Base-by-base conservation (phyloP, 1,140 invertebrate genomes). In the Cardiocondyla obscurior region DNA sequence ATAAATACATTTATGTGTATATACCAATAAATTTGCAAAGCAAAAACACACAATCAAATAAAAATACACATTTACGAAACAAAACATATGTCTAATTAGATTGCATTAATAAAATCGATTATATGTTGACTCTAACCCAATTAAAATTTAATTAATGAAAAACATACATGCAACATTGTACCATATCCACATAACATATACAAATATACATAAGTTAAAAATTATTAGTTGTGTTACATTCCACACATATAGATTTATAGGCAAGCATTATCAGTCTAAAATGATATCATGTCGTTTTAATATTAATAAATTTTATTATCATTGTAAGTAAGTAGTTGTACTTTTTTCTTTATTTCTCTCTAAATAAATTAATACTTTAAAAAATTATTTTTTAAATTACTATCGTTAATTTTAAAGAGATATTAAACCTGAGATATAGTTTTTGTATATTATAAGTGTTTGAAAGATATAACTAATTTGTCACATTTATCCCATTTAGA, bases 181-280 rank as follows among this genome's bases (percentile, higher is more conserved):
- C 19, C 14, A 28, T 42, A 10, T 67, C 51, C 42, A 33, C 49
- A 73, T 60, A 46, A 64, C 57, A 67, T 69, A 22, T 28, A 33
- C 30, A 33, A 72, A 46, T 36, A 42, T 19, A 42, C 46, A 46
- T 16, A 76, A 44, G 44, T 10, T 44, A 12, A 46, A 36, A 7
- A 30, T 28, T 73, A 76, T 22, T 67, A 77, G n/a, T 70, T 57
- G 30, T 57, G 39, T 65, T 67, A 77, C 46, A 69, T 79, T 49
- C 39, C 28, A 49, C 39, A 69, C 28, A 79, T 7, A 53, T 7
- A 53, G 16, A 67, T 53, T 28, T 86, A 46, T 79, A 87, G 85
- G 85, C 85, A 87, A 86, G 85, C 85, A 86, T 86, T 65, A 79
- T 87, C 84, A 86, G 49, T 69, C 39, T 65, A 33, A 36, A 58